phyloP scores from a whole-genome alignment of 1,140 invertebrate genomes.

The Chironomus tepperi region DNA sequence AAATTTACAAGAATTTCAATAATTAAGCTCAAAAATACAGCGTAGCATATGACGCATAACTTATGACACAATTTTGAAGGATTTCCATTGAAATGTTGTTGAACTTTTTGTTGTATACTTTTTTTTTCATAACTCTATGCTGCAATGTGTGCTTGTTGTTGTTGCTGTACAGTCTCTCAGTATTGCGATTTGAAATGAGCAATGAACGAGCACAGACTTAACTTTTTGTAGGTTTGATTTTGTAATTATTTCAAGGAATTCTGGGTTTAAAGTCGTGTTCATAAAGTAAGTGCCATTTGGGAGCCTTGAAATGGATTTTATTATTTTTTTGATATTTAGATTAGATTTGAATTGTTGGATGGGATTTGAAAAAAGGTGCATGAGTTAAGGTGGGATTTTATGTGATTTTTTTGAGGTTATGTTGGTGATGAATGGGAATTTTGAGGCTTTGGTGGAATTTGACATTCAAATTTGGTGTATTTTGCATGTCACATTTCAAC shows the following conservation, averaged over 20 bases:
- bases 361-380: too few species aligned
- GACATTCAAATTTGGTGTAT: too few species aligned
- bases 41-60: neutral
- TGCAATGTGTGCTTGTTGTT: too few species aligned
- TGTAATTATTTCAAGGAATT: slow-evolving; percentile 18
- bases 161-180: neutral
- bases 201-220: neutral
- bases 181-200: neutral
- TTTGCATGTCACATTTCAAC: too few species aligned
- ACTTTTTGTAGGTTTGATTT: neutral
- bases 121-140: neutral
- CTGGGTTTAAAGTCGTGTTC: neutral
- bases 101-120: neutral
- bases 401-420: too few species aligned
- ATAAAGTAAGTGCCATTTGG: neutral
- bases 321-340: too few species aligned
- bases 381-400: too few species aligned
- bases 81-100: slow-evolving; percentile 14
- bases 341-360: too few species aligned
- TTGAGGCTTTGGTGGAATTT: too few species aligned
- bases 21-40: too few species aligned
- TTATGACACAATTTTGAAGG: slow-evolving; percentile 13
- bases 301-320: neutral
- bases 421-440: too few species aligned
- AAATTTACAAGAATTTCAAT: too few species aligned